Percentiles rank a stretch among this genome's conserved stretches.
These are phyloP conservation scores for Argopecten irradians DNA, from an alignment of 1,140 invertebrate genomes.

Conservation along the genomic window DNA sequence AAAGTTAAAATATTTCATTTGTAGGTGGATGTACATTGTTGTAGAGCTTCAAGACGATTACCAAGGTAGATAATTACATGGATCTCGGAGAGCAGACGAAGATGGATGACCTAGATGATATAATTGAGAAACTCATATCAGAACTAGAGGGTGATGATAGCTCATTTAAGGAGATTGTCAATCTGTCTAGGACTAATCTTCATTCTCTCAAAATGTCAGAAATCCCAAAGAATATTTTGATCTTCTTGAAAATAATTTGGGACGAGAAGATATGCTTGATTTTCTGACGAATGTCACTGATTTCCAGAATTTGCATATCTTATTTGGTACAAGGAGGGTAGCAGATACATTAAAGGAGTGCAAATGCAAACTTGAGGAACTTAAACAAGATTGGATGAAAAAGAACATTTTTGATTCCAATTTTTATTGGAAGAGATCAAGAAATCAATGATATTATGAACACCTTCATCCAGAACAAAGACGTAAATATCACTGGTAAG, in stretches of 20 bases:
- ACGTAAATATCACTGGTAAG: not conserved
- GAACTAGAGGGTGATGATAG: not conserved
- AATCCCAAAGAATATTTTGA: not conserved
- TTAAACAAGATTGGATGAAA: not conserved
- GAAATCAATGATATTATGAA: not conserved
- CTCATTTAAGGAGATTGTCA: not conserved
- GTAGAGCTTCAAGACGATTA: too few relatives aligned
- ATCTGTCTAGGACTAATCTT: not conserved
- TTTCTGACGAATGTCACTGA: not conserved
- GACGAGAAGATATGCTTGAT: not conserved
- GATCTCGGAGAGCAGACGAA: not conserved
- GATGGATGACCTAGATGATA: not conserved
- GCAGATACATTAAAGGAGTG: not conserved
- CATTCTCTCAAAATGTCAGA: not conserved
- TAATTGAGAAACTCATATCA: not conserved
- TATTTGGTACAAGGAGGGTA: not conserved
- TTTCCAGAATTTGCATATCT: not conserved
- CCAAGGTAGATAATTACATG: not conserved
- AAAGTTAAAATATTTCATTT: not conserved
- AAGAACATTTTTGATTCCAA: not conserved
- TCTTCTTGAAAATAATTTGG: not conserved
- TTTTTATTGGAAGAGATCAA: not conserved
- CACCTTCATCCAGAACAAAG: not conserved
- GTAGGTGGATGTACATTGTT: not conserved
- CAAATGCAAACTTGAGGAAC: not conserved